Evolutionary conservation across 1,140 invertebrate species (phyloP), one percentile per base, ranked within the genome.

Genomic region (Magallana ariakensis): DNA sequence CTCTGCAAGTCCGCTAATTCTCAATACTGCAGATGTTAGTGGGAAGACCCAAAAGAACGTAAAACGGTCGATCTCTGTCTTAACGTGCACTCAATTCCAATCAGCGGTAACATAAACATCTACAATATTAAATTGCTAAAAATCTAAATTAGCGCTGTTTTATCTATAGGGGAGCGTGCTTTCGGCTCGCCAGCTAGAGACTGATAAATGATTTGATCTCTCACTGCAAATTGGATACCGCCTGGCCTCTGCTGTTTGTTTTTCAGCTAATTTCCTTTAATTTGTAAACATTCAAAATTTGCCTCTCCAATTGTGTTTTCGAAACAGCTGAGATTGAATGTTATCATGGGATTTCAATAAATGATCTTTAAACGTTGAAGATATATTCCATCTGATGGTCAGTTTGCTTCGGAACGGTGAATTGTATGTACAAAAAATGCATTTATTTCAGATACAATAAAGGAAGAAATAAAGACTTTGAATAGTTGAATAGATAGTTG

Each of bases 71-170:
- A 75, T 75, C 66, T 26, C 10, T 0, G 10, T 75, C 66, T 33
- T 46, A 75, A 75, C 66, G 33, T 75, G 66, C 66, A 75, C 66
- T 75, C 66, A 26, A 13, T 75, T 33, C 26, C 66, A 75, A 75
- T 75, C 66, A 75, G 66, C 66, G 22, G 11, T 26, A 75, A 26
- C 66, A 75, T 75, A 75, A 75, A 75, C 66, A 75, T 75, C 66
- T 75, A 75, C 19, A 75, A 75, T 75, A 75, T 75, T 75, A 75
- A 75, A 75, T 75, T 75, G 66, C 66, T 26, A 75, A 75, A 75
- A 75, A 75, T 75, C 22, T 75, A 75, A 75, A 75, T 75, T 75
- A 75, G 66, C 33, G 66, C 33, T 75, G 66, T 75, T 75, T 11
- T 75, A 75, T 75, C 66, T 11, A 75, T 13, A 26, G 66, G 66